Conservation (phyloP, 2,113 vertebrate species). For the Hiodon tergisus region DNA sequence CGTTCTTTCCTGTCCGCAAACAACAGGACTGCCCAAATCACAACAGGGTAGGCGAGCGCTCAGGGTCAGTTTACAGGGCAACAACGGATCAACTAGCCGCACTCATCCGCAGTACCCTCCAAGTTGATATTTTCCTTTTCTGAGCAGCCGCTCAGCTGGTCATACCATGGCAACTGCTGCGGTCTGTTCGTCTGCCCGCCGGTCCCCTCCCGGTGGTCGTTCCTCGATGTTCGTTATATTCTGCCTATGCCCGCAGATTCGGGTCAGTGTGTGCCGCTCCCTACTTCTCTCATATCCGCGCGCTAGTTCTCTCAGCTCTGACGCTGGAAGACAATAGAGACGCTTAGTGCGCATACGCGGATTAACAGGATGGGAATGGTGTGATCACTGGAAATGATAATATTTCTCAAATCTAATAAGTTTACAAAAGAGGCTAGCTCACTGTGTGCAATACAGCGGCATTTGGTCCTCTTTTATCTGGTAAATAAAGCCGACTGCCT, state of each 20-base stretch:
- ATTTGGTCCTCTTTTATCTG: not conserved
- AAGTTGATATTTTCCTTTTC: constrained; percentile 29
- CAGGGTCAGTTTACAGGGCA: constrained; percentile 11
- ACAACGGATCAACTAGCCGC: constrained; percentile 25
- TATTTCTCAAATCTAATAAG: constrained; percentile 1
- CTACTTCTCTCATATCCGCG: constrained; percentile 38
- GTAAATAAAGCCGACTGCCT: not conserved
- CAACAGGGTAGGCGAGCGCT: constrained; percentile 37
- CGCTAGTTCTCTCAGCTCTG: constrained; percentile 36
- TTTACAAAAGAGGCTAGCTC: constrained; percentile 10
- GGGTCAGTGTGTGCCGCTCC: constrained; percentile 55
- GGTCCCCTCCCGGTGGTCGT: constrained; percentile 26
- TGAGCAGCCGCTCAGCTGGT: constrained; percentile 39
- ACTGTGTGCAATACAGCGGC: not conserved
- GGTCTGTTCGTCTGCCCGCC: constrained; percentile 30
- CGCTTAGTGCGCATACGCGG: constrained; percentile 60
- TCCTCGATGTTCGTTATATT: constrained; percentile 22
- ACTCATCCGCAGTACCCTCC: constrained; percentile 33
- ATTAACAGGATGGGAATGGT: constrained; percentile 39
- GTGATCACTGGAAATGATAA: constrained; percentile 18
- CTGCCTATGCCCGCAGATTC: constrained; percentile 41
- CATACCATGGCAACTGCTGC: constrained; percentile 55
- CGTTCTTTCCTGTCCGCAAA: constrained; percentile 36
- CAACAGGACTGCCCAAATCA: constrained; percentile 41
- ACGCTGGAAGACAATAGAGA: constrained; percentile 58